A percentile compares a stretch with the other conserved stretches of the same genome.
Conservation (phyloP, 2,888 invertebrate genomes). For the Dolomedes plantarius region DNA sequence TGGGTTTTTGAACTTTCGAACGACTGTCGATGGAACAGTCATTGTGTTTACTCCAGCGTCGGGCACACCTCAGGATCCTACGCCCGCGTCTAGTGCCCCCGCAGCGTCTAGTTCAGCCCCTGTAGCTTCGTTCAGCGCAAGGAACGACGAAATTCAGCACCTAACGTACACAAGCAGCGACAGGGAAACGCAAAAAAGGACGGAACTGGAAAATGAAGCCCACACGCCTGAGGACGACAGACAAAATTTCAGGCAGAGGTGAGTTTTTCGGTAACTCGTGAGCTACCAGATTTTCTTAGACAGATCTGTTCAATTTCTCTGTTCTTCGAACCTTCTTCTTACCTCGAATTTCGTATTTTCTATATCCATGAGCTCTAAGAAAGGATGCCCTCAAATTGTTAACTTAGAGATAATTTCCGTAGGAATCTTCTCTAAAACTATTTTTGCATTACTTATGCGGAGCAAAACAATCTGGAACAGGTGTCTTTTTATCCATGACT, state of each 20-base stretch:
- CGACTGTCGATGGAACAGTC: constrained; percentile 93
- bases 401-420: no score
- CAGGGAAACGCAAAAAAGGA: constrained; percentile 11
- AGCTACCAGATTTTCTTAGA: no score
- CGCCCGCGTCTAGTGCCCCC: constrained; percentile 23
- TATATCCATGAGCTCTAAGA: no score
- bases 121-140: constrained; percentile 24
- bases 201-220: constrained; percentile 63
- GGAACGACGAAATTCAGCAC: constrained; percentile 57
- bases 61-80: constrained; percentile 29
- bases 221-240: constrained; percentile 66
- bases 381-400: no score
- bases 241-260: constrained; percentile 56
- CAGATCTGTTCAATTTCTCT: no score
- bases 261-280: no score
- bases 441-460: no score
- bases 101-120: not conserved
- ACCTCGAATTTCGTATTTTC: no score
- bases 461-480: no score
- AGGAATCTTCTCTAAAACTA: no score
- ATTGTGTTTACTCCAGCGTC: constrained; percentile 90
- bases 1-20: constrained; percentile 94
- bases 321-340: no score
- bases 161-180: constrained; percentile 34
- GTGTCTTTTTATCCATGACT: no score